Percentiles rank a stretch among this genome's conserved stretches.
These are phyloP conservation scores for Neosilurus mollespiculum DNA, from an alignment of 2,797 vertebrate genomes.

Conservation along the genomic window DNA sequence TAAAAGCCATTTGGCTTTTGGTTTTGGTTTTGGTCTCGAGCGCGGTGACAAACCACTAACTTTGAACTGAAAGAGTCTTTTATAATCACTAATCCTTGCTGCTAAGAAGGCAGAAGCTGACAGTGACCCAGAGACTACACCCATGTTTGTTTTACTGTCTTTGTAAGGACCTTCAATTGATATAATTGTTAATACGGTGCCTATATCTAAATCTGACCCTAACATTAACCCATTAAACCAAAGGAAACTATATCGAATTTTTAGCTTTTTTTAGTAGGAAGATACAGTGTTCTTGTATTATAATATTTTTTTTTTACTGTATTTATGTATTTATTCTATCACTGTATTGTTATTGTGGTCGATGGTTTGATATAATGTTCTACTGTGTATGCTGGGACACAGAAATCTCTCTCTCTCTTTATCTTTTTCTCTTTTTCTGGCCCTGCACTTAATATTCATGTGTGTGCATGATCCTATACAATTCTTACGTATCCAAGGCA, in stretches of 20 bases:
- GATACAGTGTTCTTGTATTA: background rate
- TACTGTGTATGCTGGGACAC: background rate
- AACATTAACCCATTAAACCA: background rate
- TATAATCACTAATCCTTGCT: slow-evolving; percentile 36
- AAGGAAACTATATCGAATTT: background rate
- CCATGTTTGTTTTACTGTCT: background rate
- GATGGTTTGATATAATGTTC: background rate
- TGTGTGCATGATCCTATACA: slow-evolving; percentile 37
- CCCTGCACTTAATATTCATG: slow-evolving; percentile 47
- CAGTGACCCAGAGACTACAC: slow-evolving; percentile 20
- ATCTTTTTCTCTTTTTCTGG: slow-evolving; percentile 11
- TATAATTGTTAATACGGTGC: background rate
- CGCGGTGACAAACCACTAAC: slow-evolving; percentile 3
- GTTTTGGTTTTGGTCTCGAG: slow-evolving; percentile 18
- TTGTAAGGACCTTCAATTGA: background rate
- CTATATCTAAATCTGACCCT: background rate
- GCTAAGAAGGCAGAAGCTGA: slow-evolving; percentile 29
- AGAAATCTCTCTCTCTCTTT: slow-evolving; percentile 12
- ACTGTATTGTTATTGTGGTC: background rate
- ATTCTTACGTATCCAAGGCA: slow-evolving; percentile 51
- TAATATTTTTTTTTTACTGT: no score
- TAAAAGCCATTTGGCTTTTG: background rate
- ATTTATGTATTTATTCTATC: background rate
- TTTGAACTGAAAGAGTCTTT: slow-evolving; percentile 35
- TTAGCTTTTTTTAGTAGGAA: background rate